Percentiles rank a stretch among this genome's conserved stretches.
Conservation (phyloP, 2,113 vertebrate genomes). For the Carassius gibelio region DNA sequence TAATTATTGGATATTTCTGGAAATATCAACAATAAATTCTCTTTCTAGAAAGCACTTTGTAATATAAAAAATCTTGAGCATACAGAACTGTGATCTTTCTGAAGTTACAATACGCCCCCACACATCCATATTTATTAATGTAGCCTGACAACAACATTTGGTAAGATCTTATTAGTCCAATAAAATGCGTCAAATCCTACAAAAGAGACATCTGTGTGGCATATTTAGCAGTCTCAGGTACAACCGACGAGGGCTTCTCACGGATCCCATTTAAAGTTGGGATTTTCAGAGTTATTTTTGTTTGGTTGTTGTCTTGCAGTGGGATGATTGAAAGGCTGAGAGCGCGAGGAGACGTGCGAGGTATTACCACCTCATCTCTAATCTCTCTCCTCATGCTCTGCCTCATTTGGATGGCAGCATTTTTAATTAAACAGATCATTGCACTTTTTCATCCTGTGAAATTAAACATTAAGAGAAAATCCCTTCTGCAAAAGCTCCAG, state of each 20-base stretch:
- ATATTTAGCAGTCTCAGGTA: background rate
- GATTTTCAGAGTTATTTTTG: conserved; percentile 12
- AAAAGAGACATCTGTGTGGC: background rate
- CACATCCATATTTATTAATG: background rate
- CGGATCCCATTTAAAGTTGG: background rate
- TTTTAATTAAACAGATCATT: conserved; percentile 83
- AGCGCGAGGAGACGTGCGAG: conserved; percentile 47
- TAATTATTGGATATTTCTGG: background rate
- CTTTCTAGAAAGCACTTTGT: conserved; percentile 1
- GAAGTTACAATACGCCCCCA: background rate
- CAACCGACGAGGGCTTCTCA: background rate
- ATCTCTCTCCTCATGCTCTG: conserved; percentile 67
- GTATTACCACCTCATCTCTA: conserved; percentile 58
- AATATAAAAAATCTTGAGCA: background rate
- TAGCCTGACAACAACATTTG: background rate
- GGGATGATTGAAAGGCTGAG: conserved; percentile 20
- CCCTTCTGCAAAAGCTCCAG: conserved; percentile 50
- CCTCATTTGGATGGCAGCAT: conserved; percentile 69
- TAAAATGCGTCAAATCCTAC: background rate
- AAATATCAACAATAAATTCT: background rate
- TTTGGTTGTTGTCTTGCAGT: conserved; percentile 12
- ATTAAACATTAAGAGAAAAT: conserved; percentile 71
- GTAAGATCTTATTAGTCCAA: background rate
- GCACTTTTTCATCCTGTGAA: conserved; percentile 70
- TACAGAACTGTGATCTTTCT: background rate